Percentiles rank a stretch among this genome's conserved stretches.
Evolutionary conservation across 2,888 invertebrate species (phyloP).

Genomic region (Eupithecia subfuscata): DNA sequence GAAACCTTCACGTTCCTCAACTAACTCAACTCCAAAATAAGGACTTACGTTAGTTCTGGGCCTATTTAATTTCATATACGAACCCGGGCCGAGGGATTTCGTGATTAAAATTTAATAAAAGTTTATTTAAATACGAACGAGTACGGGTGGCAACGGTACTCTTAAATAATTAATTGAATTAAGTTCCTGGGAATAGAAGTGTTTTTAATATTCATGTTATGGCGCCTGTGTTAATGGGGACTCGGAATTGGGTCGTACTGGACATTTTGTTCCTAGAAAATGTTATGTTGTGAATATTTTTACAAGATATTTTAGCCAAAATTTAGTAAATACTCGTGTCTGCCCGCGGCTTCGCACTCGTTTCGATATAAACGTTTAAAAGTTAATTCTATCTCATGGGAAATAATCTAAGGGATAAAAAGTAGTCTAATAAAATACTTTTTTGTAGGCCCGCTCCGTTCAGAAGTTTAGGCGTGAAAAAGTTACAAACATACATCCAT

Average conservation of each 20-base stretch:
- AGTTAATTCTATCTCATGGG: background rate
- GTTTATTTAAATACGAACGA: constrained; percentile 37
- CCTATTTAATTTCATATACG: constrained; percentile 35
- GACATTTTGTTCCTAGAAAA: background rate
- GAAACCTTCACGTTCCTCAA: background rate
- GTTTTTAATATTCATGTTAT: constrained; percentile 12
- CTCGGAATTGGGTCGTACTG: constrained; percentile 3
- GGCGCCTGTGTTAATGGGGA: background rate
- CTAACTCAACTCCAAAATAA: constrained; percentile 10
- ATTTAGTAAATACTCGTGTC: background rate
- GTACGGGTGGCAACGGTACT: constrained; percentile 30
- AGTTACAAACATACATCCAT: background rate
- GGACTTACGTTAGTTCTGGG: constrained; percentile 29
- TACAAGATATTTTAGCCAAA: too few relatives aligned
- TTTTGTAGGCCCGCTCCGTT: background rate
- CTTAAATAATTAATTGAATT: constrained; percentile 39
- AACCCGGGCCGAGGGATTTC: constrained; percentile 21
- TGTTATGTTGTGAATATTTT: background rate
- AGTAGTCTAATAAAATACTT: background rate
- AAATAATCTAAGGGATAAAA: background rate
- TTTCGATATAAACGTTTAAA: background rate
- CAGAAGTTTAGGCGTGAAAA: background rate
- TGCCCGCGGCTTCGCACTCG: background rate
- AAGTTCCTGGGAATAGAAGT: constrained; percentile 16
- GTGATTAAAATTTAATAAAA: constrained; percentile 48